Conservation (phyloP, 2,888 invertebrate genomes). For the Philaethria dido region DNA sequence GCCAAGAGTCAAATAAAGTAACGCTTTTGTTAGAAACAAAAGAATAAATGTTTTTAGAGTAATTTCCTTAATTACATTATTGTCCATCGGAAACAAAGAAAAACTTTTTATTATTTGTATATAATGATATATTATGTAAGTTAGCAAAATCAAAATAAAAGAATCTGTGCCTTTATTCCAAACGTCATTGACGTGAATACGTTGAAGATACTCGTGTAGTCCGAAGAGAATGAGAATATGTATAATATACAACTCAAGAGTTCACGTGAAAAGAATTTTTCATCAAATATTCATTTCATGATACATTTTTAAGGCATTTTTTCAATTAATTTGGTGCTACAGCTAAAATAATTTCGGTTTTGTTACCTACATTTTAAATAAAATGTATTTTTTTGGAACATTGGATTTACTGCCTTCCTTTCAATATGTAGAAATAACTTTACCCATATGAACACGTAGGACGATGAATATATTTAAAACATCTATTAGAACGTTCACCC, state of each 20-base stretch:
- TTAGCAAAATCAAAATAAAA: background rate
- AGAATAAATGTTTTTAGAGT: background rate
- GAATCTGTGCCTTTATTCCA: background rate
- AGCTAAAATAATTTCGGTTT: too few relatives aligned
- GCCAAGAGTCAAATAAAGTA: background rate
- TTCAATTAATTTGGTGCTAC: background rate
- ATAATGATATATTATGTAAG: constrained; percentile 3
- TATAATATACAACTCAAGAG: background rate
- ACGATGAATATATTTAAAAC: too few relatives aligned
- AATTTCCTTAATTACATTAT: constrained; percentile 4
- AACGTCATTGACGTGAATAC: background rate
- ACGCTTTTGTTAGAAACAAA: background rate
- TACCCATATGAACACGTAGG: too few relatives aligned
- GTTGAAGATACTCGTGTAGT: constrained; percentile 4
- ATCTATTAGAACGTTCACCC: too few relatives aligned
- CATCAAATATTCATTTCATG: background rate
- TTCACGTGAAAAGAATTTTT: background rate
- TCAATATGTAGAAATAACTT: too few relatives aligned
- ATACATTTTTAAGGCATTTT: background rate
- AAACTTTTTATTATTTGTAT: background rate
- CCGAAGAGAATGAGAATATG: background rate
- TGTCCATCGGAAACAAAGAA: background rate
- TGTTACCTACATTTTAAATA: too few relatives aligned
- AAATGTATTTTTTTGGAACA: too few relatives aligned
- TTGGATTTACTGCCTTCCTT: too few relatives aligned